Evolutionary conservation across 1,140 invertebrate species (phyloP), one percentile per base, ranked within the genome.

Genomic region (Penaeus chinensis): DNA sequence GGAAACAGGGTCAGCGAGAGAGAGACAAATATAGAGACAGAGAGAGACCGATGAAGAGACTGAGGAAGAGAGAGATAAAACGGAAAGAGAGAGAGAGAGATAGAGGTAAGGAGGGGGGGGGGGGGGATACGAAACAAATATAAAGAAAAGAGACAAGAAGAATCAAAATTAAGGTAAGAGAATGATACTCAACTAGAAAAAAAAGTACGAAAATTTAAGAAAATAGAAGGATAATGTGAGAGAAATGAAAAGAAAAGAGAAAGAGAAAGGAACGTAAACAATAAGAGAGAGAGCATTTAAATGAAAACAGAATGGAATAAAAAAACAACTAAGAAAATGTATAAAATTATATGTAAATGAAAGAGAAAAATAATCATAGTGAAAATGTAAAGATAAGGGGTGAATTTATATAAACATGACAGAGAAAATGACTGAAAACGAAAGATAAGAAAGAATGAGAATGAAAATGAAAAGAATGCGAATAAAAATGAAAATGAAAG

Each of bases 361-460:
- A 24, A 79, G n/a, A 24, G 60, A n/a, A n/a, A 61, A 80, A n/a
- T 60, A 80, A 80, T 60, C 27, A 80, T 80, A 80, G 37, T 47
- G 24, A 78, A 78, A 78, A 13, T 13, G 24, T 78, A 78, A 78
- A 42, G 10, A 19, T 42, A 78, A 8, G 24, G 60, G 11, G 19
- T 54, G 22, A 54, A 19, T 0, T 18, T 54, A 54, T n/a, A 20
- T 47, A 16, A 78, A 47, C 2, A 60, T 13, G 37, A 54, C 3
- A 78, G 42, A 20, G 8, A 32, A 7, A 16, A 24, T 32, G 16
- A 32, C 1, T 19, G 27, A 77, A 18, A 32, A 77, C 5, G 37
- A 78, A 60, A 78, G 10, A 78, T 16, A 78, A 19, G n/a, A 0
- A 60, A 79, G 19, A 24, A 78, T 7, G 27, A 79, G 24, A 54